Evolutionary conservation across 1,140 invertebrate genomes (phyloP), one percentile per base, ranked within the genome.

Genomic region (Copidosoma floridanum): DNA sequence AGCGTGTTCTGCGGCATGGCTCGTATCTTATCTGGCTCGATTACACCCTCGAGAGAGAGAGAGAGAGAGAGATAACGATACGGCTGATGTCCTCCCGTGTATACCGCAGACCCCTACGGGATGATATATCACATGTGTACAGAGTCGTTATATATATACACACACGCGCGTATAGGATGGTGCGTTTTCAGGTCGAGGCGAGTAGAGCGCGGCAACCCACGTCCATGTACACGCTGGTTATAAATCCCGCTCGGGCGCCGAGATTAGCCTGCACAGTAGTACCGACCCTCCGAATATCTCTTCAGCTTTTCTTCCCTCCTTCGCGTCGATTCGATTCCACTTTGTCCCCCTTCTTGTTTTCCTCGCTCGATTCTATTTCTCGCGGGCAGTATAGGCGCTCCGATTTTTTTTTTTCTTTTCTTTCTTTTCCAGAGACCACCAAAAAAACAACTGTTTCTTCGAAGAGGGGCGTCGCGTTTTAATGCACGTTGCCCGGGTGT

Each of bases 11-110:
- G n/a, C 29, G 29, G 29, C 29, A 12, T 29, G 29, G 40, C 26
- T 27, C 26, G 24, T 43, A 54, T 54, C 52, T 54, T 54, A 54
- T 54, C 52, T 54, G 8, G 2, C 7, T 43, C 26, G 52, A 43
- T 43, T 43, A 32, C 40, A 54, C 40, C 52, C 40, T n/a, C 40
- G 10, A 43, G 38, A 20, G 7, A 24, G 24, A 41, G 16, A n/a
- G 18, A 16, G 6, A 32, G 6, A 26, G 12, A 6, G 4, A 54
- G 40, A 54, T 43, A 43, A 43, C 8, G 26, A 43, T n/a, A n/a
- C n/a, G n/a, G n/a, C n/a, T n/a, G n/a, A n/a, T n/a, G n/a, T n/a
- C n/a, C n/a, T n/a, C n/a, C n/a, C n/a, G n/a, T n/a, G n/a, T n/a
- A n/a, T n/a, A n/a, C n/a, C n/a, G n/a, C 38, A 26, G 38, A 43